A percentile compares a stretch with the other conserved stretches of the same genome.
Evolutionary conservation across 2,888 invertebrate genomes (phyloP).

Genomic region (Diadegma fenestrale): DNA sequence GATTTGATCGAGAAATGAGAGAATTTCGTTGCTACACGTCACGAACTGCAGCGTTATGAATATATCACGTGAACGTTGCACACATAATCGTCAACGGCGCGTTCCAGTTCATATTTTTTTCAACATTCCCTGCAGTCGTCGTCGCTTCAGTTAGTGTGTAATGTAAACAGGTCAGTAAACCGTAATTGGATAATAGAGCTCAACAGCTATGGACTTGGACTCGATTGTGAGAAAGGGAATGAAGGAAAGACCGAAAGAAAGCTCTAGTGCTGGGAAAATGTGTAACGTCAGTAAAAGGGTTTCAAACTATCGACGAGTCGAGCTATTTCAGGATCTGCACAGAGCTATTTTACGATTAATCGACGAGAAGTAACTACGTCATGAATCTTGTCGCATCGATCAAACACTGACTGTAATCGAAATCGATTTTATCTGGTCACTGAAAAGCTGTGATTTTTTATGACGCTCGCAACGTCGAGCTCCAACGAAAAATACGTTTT

Average conservation of each 20-base stretch:
- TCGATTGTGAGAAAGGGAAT: not conserved
- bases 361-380: too few species aligned
- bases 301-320: slow-evolving; percentile 63
- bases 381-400: too few species aligned
- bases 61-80: too few species aligned
- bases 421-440: too few species aligned
- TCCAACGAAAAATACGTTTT: too few species aligned
- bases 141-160: not conserved
- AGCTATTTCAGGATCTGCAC: slow-evolving; percentile 15
- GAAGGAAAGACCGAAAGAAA: slow-evolving; percentile 13
- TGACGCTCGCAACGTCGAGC: too few species aligned
- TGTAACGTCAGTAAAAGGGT: slow-evolving; percentile 62
- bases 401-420: too few species aligned
- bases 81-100: not conserved
- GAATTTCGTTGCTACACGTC: too few species aligned
- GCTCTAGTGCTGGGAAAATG: slow-evolving; percentile 57
- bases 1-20: too few species aligned
- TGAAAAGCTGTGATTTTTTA: not conserved
- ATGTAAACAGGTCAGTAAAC: not conserved
- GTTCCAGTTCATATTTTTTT: not conserved
- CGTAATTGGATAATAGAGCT: not conserved
- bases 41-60: too few species aligned
- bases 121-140: not conserved
- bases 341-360: slow-evolving; percentile 14
- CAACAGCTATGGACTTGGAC: not conserved